Evolutionary conservation across 2,888 invertebrate species (phyloP).

Genomic region (Cerceris ruficornis): DNA sequence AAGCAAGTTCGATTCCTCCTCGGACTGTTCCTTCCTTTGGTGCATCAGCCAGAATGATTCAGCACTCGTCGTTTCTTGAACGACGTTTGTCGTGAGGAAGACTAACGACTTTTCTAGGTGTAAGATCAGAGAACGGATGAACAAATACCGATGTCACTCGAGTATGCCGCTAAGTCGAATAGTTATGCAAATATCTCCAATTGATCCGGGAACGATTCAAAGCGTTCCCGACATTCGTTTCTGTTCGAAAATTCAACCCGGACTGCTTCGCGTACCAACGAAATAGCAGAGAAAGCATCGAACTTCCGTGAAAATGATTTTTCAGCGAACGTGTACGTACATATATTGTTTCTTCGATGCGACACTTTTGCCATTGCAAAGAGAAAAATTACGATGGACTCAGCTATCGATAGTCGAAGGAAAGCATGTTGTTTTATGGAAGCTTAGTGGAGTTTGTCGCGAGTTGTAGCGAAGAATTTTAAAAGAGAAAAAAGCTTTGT

Average conservation of each 20-base stretch:
- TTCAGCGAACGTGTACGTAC: no score
- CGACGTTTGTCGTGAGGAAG: constrained; percentile 46
- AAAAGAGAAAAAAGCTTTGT: no score
- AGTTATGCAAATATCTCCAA: constrained; percentile 56
- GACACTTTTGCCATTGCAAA: no score
- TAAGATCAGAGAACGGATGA: constrained; percentile 56
- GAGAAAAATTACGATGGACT: no score
- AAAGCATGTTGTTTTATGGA: no score
- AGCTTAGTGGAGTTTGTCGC: no score
- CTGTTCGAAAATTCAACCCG: background rate
- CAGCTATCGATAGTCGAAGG: no score
- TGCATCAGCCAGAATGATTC: constrained; percentile 56
- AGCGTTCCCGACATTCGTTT: constrained; percentile 30
- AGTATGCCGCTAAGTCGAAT: constrained; percentile 37
- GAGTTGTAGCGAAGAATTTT: no score
- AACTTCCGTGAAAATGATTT: no score
- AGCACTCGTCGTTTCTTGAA: constrained; percentile 48
- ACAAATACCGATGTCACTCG: constrained; percentile 52
- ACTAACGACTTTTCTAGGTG: constrained; percentile 56
- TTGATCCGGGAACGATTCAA: constrained; percentile 29
- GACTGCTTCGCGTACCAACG: background rate
- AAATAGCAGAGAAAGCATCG: background rate
- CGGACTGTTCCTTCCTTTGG: constrained; percentile 30
- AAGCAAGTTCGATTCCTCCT: constrained; percentile 48
- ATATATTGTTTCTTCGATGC: no score